phyloP scores from a whole-genome alignment of 2,888 invertebrate species.

The Eumacrocentrus americanus region DNA sequence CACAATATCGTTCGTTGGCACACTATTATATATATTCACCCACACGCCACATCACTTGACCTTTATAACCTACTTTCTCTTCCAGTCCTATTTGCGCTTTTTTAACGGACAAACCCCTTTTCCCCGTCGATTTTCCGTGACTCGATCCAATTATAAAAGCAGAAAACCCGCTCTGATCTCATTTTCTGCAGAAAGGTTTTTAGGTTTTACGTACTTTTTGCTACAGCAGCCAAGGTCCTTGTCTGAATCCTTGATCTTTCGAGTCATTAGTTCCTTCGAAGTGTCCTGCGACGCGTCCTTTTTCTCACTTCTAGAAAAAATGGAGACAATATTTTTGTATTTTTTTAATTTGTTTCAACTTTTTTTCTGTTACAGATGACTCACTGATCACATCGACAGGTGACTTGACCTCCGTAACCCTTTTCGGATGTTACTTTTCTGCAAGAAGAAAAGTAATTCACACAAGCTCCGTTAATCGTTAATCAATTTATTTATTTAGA shows the following conservation, averaged over 20 bases:
- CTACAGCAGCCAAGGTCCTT: slow-evolving; percentile 48
- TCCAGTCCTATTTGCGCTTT: background rate
- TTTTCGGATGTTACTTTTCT: slow-evolving; percentile 50
- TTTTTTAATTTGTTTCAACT: background rate
- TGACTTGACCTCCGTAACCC: slow-evolving; percentile 50
- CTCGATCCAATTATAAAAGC: too few species aligned
- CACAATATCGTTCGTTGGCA: slow-evolving; percentile 41
- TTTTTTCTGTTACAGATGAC: background rate
- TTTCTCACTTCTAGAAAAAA: slow-evolving; percentile 41
- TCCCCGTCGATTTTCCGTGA: background rate
- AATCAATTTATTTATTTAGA: slow-evolving; percentile 2
- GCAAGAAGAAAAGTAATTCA: slow-evolving; percentile 18
- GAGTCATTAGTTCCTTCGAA: background rate
- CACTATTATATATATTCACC: background rate
- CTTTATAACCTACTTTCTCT: slow-evolving; percentile 7
- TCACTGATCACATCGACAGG: slow-evolving; percentile 50
- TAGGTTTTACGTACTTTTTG: slow-evolving; percentile 44
- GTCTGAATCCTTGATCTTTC: background rate
- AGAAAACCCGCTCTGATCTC: background rate
- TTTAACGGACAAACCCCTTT: background rate
- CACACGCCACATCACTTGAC: slow-evolving; percentile 10
- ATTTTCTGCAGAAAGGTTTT: background rate
- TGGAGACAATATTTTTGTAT: background rate
- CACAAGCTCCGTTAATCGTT: background rate
- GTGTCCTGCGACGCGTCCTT: slow-evolving; percentile 28